These are phyloP conservation scores for Scophthalmus maximus DNA, from an alignment of 2,113 vertebrate species.

Conservation along the genomic window DNA sequence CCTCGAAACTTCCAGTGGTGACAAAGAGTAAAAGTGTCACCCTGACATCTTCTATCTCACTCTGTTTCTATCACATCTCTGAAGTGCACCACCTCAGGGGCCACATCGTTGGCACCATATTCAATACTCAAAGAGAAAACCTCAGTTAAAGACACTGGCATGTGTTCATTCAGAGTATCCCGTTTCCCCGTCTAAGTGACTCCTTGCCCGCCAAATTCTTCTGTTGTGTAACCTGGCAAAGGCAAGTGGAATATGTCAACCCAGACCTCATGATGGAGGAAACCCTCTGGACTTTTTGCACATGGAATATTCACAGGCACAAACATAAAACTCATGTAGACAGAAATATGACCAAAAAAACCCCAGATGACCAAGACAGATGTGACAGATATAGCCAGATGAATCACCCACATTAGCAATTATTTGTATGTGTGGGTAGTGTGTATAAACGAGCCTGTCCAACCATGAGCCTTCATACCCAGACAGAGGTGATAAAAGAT, in stretches of 20 bases:
- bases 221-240: constrained; percentile 33
- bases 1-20: background rate
- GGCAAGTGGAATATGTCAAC: constrained; percentile 36
- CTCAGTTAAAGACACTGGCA: constrained; percentile 27
- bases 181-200: constrained; percentile 4
- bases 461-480: background rate
- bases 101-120: constrained; percentile 10
- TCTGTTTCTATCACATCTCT: constrained; percentile 23
- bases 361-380: background rate
- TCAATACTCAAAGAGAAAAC: constrained; percentile 28
- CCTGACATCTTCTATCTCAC: background rate
- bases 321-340: too few species aligned
- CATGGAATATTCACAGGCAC: too few species aligned
- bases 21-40: background rate
- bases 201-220: constrained; percentile 21
- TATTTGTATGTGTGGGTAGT: background rate
- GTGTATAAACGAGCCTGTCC: background rate
- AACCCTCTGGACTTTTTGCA: too few species aligned
- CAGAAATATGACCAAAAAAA: background rate
- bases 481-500: background rate
- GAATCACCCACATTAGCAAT: background rate
- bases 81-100: background rate
- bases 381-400: background rate
- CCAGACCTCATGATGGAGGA: constrained; percentile 1
- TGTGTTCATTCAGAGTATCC: constrained; percentile 37